phyloP scores from a whole-genome alignment of 2,113 vertebrate species.

The Phalacrocorax carbo region DNA sequence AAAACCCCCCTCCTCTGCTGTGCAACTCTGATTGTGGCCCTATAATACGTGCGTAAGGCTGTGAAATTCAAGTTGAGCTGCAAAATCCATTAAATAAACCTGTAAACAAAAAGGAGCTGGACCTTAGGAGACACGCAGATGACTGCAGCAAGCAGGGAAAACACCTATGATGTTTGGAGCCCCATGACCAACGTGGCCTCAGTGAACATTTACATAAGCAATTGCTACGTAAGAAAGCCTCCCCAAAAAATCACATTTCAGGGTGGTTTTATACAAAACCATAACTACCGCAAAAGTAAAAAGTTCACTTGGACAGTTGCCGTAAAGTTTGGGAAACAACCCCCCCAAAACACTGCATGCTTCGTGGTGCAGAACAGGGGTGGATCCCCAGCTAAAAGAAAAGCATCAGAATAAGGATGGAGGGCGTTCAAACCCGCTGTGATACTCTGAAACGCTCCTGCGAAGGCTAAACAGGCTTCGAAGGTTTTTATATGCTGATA shows the following conservation, averaged over 20 bases:
- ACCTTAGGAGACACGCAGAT: background rate
- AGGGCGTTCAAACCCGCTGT: background rate
- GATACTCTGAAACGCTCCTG: background rate
- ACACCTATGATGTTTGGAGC: background rate
- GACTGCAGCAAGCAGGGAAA: background rate
- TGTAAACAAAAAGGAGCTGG: background rate
- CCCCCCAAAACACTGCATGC: background rate
- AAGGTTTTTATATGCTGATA: too few species aligned
- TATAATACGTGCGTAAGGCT: background rate
- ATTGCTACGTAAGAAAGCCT: background rate
- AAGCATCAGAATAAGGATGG: background rate
- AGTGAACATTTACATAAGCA: background rate
- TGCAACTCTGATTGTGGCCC: background rate
- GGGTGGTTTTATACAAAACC: background rate
- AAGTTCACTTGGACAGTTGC: background rate
- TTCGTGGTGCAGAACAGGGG: accelerated
- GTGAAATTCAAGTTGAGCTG: background rate
- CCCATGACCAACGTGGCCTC: background rate
- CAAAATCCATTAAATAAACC: background rate
- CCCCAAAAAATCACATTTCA: background rate
- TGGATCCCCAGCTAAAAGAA: accelerated
- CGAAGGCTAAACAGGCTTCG: background rate
- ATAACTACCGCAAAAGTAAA: background rate
- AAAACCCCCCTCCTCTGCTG: background rate
- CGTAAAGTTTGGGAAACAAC: background rate